Conservation (phyloP, 2,797 vertebrate genomes). For the Sebastes hubbsi region DNA sequence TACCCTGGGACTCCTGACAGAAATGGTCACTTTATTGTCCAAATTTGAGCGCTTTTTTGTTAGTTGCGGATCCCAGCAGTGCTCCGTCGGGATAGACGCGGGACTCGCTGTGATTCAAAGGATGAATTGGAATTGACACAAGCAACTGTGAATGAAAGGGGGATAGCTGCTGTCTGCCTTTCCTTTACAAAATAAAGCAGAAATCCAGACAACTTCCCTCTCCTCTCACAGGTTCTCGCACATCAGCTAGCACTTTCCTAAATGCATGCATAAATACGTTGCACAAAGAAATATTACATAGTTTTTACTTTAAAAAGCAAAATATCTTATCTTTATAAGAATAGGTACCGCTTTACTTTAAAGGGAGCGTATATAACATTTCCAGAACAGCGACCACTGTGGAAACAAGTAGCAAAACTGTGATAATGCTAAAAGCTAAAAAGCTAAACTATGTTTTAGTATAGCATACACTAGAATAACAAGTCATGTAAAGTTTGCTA, state of each 20-base stretch:
- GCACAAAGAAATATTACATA: neutral
- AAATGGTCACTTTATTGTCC: constrained; percentile 38
- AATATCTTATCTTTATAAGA: neutral
- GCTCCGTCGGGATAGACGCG: constrained; percentile 36
- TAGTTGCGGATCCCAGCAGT: constrained; percentile 25
- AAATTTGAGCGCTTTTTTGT: constrained; percentile 13
- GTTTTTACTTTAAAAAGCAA: neutral
- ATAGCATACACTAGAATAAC: neutral
- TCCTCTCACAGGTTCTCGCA: constrained; percentile 62
- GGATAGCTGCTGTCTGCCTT: constrained; percentile 58
- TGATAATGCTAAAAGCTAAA: neutral
- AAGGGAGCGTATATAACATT: neutral
- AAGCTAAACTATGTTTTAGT: neutral
- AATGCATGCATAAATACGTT: neutral
- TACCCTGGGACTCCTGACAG: constrained; percentile 20
- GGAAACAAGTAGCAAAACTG: neutral
- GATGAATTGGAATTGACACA: constrained; percentile 71
- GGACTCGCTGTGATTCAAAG: constrained; percentile 48
- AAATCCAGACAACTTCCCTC: constrained; percentile 74
- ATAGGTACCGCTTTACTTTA: neutral
- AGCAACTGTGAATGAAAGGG: constrained; percentile 69
- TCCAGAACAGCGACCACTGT: neutral
- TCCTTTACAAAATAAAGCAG: constrained; percentile 71
- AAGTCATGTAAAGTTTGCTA: neutral
- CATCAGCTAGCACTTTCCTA: constrained; percentile 28